phyloP scores from a whole-genome alignment of 2,797 vertebrate species.

The Buphagus erythrorhynchus region DNA sequence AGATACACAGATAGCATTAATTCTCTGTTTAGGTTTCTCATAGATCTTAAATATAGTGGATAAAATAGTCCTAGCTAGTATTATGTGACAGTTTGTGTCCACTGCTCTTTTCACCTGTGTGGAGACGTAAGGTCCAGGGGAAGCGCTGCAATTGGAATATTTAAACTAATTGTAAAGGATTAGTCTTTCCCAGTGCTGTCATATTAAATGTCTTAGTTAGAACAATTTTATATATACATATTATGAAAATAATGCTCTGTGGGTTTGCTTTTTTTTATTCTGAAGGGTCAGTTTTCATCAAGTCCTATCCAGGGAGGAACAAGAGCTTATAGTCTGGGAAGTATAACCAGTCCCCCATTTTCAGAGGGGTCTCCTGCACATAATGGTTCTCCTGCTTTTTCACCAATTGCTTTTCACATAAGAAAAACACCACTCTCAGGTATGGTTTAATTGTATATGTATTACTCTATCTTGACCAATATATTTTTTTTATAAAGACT shows the following conservation, averaged over 20 bases:
- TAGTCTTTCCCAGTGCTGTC: neutral
- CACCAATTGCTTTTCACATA: slow-evolving; percentile 85
- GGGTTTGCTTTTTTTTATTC: neutral
- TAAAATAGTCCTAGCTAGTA: neutral
- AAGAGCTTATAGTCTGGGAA: slow-evolving; percentile 90
- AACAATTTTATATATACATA: neutral
- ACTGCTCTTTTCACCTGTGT: neutral
- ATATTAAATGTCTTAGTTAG: neutral
- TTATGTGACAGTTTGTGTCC: neutral
- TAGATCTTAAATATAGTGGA: neutral
- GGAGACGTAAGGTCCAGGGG: neutral
- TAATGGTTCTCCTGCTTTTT: slow-evolving; percentile 85
- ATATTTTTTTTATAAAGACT: neutral
- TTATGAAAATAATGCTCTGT: neutral
- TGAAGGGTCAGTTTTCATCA: slow-evolving; percentile 94
- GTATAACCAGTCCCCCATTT: slow-evolving; percentile 85
- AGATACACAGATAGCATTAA: neutral
- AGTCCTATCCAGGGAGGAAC: slow-evolving; percentile 90
- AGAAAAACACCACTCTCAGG: slow-evolving; percentile 86
- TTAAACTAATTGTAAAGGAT: neutral
- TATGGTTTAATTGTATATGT: slow-evolving; percentile 17
- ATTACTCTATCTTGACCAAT: neutral
- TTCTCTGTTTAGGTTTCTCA: neutral
- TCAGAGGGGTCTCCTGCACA: slow-evolving; percentile 80
- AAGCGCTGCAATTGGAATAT: neutral